phyloP scores from a whole-genome alignment of 2,888 invertebrate genomes.

The Dryomyza anilis region DNA sequence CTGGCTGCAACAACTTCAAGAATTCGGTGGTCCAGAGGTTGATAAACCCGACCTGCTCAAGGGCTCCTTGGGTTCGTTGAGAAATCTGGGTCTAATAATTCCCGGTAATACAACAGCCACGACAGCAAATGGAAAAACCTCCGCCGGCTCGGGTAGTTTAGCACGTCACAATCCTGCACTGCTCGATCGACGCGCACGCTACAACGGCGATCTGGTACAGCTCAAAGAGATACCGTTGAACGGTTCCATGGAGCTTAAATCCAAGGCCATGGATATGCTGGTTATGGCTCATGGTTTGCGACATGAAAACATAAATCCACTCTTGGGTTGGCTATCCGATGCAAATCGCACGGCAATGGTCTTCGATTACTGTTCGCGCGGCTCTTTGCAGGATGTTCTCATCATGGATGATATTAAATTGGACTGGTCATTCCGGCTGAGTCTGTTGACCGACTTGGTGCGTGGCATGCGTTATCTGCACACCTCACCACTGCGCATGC shows the following conservation, averaged over 20 bases:
- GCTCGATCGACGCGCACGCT: constrained; percentile 78
- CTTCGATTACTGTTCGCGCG: constrained; percentile 85
- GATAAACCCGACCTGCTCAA: constrained; percentile 85
- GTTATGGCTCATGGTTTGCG: constrained; percentile 82
- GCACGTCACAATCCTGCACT: constrained; percentile 65
- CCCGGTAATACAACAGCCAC: constrained; percentile 47
- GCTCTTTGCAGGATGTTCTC: constrained; percentile 86
- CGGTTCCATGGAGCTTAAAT: constrained; percentile 73
- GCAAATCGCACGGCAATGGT: constrained; percentile 79
- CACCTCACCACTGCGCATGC: constrained; percentile 78
- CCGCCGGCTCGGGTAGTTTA: constrained; percentile 63
- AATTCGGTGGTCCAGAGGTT: constrained; percentile 81
- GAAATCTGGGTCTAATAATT: constrained; percentile 63
- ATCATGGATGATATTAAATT: constrained; percentile 88
- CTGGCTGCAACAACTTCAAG: constrained; percentile 83
- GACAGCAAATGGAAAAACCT: constrained; percentile 49
- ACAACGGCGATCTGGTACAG: constrained; percentile 90
- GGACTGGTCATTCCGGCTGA: constrained; percentile 95
- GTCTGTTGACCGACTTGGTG: constrained; percentile 89
- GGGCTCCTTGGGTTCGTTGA: constrained; percentile 72
- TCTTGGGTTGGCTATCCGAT: constrained; percentile 82
- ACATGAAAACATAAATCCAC: constrained; percentile 89
- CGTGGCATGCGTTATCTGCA: constrained; percentile 92
- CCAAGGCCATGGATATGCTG: constrained; percentile 79
- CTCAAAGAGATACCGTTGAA: constrained; percentile 76